Percentiles rank a stretch among this genome's conserved stretches.
These are phyloP conservation scores for Lipophrys pholis DNA, from an alignment of 2,113 vertebrate genomes.

Conservation along the genomic window DNA sequence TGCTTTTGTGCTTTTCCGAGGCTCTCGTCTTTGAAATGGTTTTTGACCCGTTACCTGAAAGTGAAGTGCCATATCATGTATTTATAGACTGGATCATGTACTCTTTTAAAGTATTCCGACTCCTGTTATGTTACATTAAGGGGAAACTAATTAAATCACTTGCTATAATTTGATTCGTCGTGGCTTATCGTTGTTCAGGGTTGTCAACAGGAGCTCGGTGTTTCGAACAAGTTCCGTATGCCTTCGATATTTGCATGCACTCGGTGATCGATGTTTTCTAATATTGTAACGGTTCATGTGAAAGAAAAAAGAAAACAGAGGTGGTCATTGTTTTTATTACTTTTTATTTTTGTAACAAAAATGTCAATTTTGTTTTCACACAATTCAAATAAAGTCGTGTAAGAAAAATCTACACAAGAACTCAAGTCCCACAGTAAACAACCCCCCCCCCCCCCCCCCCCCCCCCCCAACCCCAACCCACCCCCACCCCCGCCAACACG, in stretches of 20 bases:
- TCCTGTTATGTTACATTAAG: constrained; percentile 45
- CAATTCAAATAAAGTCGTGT: constrained; percentile 84
- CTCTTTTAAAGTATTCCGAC: constrained; percentile 67
- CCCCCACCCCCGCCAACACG: not conserved
- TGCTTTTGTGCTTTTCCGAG: constrained; percentile 33
- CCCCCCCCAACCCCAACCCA: too few relatives aligned
- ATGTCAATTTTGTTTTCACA: constrained; percentile 76
- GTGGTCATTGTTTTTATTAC: constrained; percentile 67
- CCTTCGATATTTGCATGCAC: constrained; percentile 71
- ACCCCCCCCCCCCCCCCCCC: too few relatives aligned
- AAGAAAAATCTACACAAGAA: constrained; percentile 84
- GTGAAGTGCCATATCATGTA: constrained; percentile 79
- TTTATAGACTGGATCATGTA: constrained; percentile 71
- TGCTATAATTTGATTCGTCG: constrained; percentile 26
- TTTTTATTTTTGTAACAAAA: constrained; percentile 86
- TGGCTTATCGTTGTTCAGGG: constrained; percentile 51
- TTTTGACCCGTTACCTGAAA: constrained; percentile 16
- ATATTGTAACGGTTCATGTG: constrained; percentile 55
- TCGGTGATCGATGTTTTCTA: constrained; percentile 31
- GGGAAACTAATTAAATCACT: constrained; percentile 49
- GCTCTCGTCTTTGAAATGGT: constrained; percentile 10
- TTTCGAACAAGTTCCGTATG: constrained; percentile 30
- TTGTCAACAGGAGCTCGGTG: constrained; percentile 18
- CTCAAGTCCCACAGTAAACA: constrained; percentile 59
- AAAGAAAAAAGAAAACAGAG: constrained; percentile 30